Percentiles rank a stretch among this genome's conserved stretches.
phyloP scores from a whole-genome alignment of 2,113 vertebrate species.

The Condylura cristata region DNA sequence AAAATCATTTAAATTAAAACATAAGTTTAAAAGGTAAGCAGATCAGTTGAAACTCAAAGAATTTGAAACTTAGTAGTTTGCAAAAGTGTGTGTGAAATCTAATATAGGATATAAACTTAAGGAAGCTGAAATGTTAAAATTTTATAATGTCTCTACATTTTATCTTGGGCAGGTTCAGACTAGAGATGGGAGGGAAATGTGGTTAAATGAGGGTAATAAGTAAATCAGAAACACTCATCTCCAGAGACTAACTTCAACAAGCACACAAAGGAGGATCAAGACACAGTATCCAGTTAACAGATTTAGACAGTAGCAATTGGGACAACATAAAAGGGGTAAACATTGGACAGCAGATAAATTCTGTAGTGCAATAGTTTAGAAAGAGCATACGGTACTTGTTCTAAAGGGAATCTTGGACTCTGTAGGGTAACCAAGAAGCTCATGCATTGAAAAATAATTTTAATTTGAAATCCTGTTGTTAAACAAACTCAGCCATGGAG shows the following conservation, averaged over 20 bases:
- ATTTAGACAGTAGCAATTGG: neutral
- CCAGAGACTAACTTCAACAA: neutral
- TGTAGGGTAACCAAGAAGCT: neutral
- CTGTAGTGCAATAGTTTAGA: neutral
- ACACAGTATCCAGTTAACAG: neutral
- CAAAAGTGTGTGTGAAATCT: neutral
- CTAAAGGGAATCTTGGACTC: neutral
- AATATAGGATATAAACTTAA: neutral
- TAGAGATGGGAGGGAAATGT: neutral
- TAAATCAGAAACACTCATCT: neutral
- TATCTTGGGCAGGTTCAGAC: neutral
- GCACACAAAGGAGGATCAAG: neutral
- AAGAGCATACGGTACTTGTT: neutral
- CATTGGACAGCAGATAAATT: neutral
- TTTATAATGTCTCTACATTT: neutral
- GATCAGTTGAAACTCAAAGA: neutral
- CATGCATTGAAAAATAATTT: neutral
- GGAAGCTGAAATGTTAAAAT: neutral
- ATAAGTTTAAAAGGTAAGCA: conserved; percentile 27
- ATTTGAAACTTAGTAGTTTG: neutral
- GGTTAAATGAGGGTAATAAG: neutral
- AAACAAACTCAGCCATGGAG: neutral
- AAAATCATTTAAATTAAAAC: conserved; percentile 15
- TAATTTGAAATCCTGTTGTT: neutral
- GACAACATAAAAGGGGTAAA: neutral